Evolutionary conservation across 2,113 vertebrate genomes (phyloP).

Genomic region (Myanophis thanlyinensis): DNA sequence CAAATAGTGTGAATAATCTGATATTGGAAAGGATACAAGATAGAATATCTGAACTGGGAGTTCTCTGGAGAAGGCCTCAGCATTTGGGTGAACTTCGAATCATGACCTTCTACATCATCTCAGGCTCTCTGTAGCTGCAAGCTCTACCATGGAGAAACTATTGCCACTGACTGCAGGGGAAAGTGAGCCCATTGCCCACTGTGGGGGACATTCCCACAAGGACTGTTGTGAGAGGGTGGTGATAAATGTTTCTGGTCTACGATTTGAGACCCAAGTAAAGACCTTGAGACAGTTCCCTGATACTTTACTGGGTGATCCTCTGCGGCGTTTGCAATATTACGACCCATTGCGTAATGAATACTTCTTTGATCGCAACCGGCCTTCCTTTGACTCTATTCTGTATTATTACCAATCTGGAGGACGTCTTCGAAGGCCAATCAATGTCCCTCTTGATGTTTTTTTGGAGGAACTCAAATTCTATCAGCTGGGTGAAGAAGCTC

Average conservation of each 20-base stretch:
- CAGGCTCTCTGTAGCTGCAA: constrained; percentile 5
- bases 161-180: not conserved
- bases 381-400: constrained; percentile 85
- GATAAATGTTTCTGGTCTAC: constrained; percentile 82
- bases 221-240: constrained; percentile 61
- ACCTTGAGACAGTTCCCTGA: constrained; percentile 82
- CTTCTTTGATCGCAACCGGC: constrained; percentile 83
- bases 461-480: constrained; percentile 91
- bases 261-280: constrained; percentile 81
- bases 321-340: constrained; percentile 72
- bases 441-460: constrained; percentile 89
- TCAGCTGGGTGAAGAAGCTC: constrained; percentile 81
- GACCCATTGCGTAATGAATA: constrained; percentile 81
- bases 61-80: not conserved
- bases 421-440: constrained; percentile 81
- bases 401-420: constrained; percentile 94
- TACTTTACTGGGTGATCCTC: constrained; percentile 79
- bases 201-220: not conserved
- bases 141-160: constrained; percentile 9
- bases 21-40: not conserved
- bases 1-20: not conserved
- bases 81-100: constrained; percentile 21
- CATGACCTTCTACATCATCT: not conserved
- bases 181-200: not conserved
- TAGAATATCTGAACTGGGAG: not conserved